Conservation (phyloP, 2,888 invertebrate species). For the Drosophila antonietae region DNA sequence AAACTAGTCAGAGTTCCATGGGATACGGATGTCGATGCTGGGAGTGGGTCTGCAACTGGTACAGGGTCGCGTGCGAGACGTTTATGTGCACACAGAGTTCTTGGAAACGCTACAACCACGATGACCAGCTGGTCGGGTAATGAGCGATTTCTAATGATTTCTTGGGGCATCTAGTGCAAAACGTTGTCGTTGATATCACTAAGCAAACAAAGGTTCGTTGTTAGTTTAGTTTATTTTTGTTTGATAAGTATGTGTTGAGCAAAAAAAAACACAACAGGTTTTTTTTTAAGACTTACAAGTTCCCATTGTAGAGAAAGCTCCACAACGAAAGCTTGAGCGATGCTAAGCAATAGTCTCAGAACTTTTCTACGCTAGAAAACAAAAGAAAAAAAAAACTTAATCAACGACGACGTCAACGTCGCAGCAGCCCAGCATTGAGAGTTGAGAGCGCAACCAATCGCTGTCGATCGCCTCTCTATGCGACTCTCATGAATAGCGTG, state of each 20-base stretch:
- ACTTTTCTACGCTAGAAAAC: conserved; percentile 46
- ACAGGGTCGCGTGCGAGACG: conserved; percentile 40
- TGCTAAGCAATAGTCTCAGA: conserved; percentile 52
- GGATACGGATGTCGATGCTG: conserved; percentile 43
- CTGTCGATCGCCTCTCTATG: conserved; percentile 34
- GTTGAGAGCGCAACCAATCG: conserved; percentile 31
- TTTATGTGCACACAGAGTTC: conserved; percentile 20
- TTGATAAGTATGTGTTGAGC: conserved; percentile 48
- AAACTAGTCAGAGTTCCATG: conserved; percentile 38
- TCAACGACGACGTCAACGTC: conserved; percentile 16
- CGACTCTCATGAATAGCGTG: conserved; percentile 36
- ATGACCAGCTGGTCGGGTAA: conserved; percentile 40
- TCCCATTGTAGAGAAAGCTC: conserved; percentile 58
- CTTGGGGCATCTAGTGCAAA: conserved; percentile 57
- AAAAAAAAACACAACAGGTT: conserved; percentile 56
- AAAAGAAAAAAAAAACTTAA: conserved; percentile 25
- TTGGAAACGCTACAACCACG: conserved; percentile 29
- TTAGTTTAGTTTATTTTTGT: conserved; percentile 41
- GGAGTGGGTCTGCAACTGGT: conserved; percentile 22
- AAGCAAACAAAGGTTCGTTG: conserved; percentile 47
- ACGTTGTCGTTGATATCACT: conserved; percentile 50
- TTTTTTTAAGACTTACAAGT: conserved; percentile 40
- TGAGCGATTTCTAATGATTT: conserved; percentile 64
- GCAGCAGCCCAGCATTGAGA: conserved; percentile 42
- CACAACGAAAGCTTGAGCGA: conserved; percentile 32